Evolutionary conservation across 1,140 invertebrate species (phyloP), one percentile per base, ranked within the genome.

Genomic region (Drosophila triauraria): DNA sequence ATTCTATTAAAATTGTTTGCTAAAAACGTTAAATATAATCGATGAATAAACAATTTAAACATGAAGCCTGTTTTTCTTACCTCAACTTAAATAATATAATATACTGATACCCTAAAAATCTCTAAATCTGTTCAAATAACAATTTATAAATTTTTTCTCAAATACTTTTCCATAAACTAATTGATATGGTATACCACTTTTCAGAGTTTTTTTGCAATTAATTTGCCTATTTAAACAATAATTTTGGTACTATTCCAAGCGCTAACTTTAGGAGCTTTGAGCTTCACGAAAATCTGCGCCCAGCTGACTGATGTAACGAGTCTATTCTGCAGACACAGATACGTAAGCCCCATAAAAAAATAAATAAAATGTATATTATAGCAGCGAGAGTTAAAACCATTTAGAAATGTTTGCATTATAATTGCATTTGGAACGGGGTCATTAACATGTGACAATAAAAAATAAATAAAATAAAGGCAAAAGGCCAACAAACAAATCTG

Each of bases 361-460:
- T 4, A 78, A 48, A 47, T 27, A 15, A 74, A 40, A 60, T 48
- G 61, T 54, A 56, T 30, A 54, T 47, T 27, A 42, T 25, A 25
- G 53, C 35, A 1, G 35, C 20, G 54, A 53, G 48, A 50, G 63
- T 67, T 30, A 63, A 56, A 76, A 69, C 54, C 84, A 81, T 90
- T 90, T 76, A 68, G 56, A 90, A 85, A 67, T 78, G 81, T 90
- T 81, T 90, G 69, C 75, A 71, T 78, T 79, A 91, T 88, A 88
- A 88, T 88, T 85, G 68, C 78, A 88, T 91, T 86, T 72, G 23
- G 51, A 79, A 58, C 61, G 85, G 81, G 85, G 85, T 88, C 85
- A 88, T 88, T 88, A 82, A 88, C 85, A 88, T 90, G 75, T 82
- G 85, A 78, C 85, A 84, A 65, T 35, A 60, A 61, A 83, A 62